Evolutionary conservation across 2,797 vertebrate species (phyloP).

Genomic region (Oreortyx pictus): DNA sequence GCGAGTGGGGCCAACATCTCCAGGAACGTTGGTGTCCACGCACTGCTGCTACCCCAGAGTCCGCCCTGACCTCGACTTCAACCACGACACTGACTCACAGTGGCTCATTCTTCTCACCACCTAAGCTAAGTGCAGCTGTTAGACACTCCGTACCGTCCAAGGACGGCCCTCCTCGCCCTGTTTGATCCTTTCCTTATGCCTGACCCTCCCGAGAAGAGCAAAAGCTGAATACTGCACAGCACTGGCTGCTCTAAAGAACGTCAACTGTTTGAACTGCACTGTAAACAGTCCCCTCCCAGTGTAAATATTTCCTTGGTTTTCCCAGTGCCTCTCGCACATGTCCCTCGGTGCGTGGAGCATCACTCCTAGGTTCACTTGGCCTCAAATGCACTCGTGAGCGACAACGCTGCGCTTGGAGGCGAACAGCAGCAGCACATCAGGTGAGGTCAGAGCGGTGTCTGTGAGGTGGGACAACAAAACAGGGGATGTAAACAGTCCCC

Average conservation of each 20-base stretch:
- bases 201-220: slow-evolving; percentile 13
- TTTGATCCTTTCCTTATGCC: slow-evolving; percentile 1
- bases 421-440: background rate
- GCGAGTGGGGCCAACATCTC: background rate
- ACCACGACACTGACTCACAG: background rate
- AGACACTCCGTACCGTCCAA: background rate
- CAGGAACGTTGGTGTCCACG: background rate
- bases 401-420: background rate
- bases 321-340: slow-evolving; percentile 5
- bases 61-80: background rate
- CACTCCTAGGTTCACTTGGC: background rate
- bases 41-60: background rate
- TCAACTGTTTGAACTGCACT: slow-evolving; percentile 9
- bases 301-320: slow-evolving; percentile 8
- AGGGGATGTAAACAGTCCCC: slow-evolving; percentile 50
- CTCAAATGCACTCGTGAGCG: slow-evolving; percentile 18
- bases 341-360: background rate
- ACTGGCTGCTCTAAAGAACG: background rate
- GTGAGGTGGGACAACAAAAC: slow-evolving; percentile 55
- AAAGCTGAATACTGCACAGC: background rate
- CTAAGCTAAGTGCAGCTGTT: slow-evolving; percentile 29
- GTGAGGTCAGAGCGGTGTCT: slow-evolving; percentile 41
- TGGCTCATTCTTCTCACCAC: background rate
- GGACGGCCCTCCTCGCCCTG: background rate
- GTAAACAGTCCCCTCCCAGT: slow-evolving; percentile 56